Conservation (phyloP, 2,797 vertebrate species). For the Antrozous pallidus region DNA sequence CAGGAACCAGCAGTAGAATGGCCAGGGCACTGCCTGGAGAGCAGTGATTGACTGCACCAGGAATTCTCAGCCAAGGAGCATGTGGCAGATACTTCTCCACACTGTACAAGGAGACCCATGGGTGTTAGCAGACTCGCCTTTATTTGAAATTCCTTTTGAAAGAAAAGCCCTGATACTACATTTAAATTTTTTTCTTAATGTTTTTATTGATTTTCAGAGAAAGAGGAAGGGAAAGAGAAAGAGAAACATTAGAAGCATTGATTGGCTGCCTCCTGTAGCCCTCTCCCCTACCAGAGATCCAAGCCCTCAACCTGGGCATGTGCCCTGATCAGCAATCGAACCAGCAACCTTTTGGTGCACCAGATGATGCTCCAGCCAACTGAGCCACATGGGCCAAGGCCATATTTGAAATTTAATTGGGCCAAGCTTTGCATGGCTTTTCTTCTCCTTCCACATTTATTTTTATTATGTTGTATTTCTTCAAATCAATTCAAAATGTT, state of each 20-base stretch:
- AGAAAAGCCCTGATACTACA: neutral
- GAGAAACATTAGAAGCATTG: too few species aligned
- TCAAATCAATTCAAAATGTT: slow-evolving; percentile 73
- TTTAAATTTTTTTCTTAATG: too few species aligned
- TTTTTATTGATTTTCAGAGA: too few species aligned
- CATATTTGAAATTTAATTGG: neutral
- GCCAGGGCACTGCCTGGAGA: neutral
- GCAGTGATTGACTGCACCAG: neutral
- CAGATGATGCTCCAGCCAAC: too few species aligned
- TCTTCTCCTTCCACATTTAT: slow-evolving; percentile 46
- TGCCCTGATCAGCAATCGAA: too few species aligned
- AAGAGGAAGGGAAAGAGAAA: too few species aligned
- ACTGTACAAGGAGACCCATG: neutral
- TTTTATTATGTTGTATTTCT: slow-evolving; percentile 62
- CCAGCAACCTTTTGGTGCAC: too few species aligned
- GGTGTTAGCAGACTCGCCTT: neutral
- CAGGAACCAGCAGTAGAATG: neutral
- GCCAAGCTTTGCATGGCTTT: neutral
- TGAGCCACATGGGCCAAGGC: too few species aligned
- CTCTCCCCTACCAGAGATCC: too few species aligned
- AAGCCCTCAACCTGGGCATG: too few species aligned
- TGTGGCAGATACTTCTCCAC: neutral
- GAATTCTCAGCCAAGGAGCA: neutral
- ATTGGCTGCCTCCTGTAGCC: too few species aligned
- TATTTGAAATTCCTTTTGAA: neutral